A percentile compares a stretch with the other conserved stretches of the same genome.
Conservation (phyloP, 2,113 vertebrate species). For the Pogona vitticeps region DNA sequence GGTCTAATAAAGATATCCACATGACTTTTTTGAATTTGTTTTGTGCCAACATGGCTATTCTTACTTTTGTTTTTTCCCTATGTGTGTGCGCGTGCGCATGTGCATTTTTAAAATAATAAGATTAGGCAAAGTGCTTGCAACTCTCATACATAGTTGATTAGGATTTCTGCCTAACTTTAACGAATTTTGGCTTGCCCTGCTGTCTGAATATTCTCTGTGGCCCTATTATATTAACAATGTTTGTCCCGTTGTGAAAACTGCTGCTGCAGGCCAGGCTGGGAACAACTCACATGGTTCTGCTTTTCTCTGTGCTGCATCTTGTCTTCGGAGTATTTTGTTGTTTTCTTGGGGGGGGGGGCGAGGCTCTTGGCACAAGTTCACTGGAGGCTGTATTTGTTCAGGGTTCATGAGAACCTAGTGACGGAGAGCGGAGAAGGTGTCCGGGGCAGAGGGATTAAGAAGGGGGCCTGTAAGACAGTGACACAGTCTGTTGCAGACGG, state of each 20-base stretch:
- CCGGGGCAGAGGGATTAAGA: slow-evolving; percentile 19
- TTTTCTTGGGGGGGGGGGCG: slow-evolving; percentile 25
- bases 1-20: background rate
- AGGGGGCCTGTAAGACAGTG: background rate
- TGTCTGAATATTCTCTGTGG: background rate
- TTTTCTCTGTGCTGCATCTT: background rate
- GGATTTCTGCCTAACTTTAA: too few species aligned
- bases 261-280: background rate
- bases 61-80: too few species aligned
- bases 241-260: background rate
- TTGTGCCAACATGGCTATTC: too few species aligned
- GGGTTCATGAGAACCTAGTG: slow-evolving; percentile 65
- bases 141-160: too few species aligned
- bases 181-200: too few species aligned
- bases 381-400: slow-evolving; percentile 33
- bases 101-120: too few species aligned
- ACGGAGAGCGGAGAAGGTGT: slow-evolving; percentile 40
- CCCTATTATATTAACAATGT: background rate
- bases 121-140: too few species aligned
- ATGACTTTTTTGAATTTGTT: too few species aligned
- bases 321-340: background rate
- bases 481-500: slow-evolving; percentile 39
- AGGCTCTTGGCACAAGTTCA: slow-evolving; percentile 22
- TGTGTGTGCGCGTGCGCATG: too few species aligned
- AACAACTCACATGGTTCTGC: background rate